These are phyloP conservation scores for Physella acuta DNA, from an alignment of 1,140 invertebrate genomes.

Conservation along the genomic window DNA sequence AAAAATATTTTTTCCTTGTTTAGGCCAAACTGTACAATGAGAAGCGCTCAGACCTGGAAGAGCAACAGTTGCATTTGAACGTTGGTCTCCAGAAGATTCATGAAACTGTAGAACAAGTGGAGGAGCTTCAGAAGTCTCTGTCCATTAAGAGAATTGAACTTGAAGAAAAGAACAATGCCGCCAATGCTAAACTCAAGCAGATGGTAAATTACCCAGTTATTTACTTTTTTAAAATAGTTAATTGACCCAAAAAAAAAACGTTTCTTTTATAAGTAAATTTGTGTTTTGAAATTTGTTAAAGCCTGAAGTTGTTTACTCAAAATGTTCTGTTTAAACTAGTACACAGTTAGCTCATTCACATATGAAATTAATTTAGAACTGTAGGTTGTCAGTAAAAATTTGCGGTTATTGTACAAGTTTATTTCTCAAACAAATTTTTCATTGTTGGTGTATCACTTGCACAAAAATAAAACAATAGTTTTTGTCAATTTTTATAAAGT, in stretches of 20 bases:
- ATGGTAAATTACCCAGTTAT: constrained; percentile 70
- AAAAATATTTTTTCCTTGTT: too few relatives aligned
- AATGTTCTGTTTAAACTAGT: too few relatives aligned
- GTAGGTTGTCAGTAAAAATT: too few relatives aligned
- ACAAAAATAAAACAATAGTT: too few relatives aligned
- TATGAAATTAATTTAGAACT: too few relatives aligned
- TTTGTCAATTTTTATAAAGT: too few relatives aligned
- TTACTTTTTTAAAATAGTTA: neutral
- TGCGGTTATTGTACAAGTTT: too few relatives aligned
- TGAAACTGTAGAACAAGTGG: constrained; percentile 99
- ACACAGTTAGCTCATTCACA: too few relatives aligned
- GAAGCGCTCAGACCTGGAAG: constrained; percentile 95
- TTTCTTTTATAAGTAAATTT: neutral
- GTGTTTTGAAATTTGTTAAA: neutral
- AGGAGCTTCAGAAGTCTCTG: constrained; percentile 98
- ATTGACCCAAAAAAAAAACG: neutral
- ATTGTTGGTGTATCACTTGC: too few relatives aligned
- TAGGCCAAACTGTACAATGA: constrained; percentile 91
- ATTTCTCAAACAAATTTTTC: too few relatives aligned
- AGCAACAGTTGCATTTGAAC: constrained; percentile 98
- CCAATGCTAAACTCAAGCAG: constrained; percentile 96
- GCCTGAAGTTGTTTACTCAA: neutral
- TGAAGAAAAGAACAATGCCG: constrained; percentile 97
- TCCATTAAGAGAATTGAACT: constrained; percentile 90
- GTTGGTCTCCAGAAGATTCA: constrained; percentile 98